These are phyloP conservation scores for Littorina saxatilis DNA, from an alignment of 1,140 invertebrate genomes.

Conservation along the genomic window DNA sequence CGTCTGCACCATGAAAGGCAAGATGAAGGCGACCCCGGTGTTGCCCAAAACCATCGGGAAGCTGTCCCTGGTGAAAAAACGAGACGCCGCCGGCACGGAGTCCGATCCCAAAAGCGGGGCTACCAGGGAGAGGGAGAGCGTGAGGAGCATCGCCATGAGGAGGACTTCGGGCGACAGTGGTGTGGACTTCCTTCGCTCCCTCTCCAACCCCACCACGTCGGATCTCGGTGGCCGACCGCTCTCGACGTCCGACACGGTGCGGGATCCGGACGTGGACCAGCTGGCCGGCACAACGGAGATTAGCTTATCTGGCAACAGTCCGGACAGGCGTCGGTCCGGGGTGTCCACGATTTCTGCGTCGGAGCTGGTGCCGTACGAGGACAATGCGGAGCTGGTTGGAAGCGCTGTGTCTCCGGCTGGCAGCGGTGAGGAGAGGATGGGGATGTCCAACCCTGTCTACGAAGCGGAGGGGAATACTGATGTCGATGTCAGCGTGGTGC, in stretches of 20 bases:
- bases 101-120: no score
- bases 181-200: slow-evolving; percentile 7
- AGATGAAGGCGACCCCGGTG: neutral
- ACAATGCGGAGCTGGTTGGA: neutral
- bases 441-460: slow-evolving; percentile 14
- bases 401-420: no score
- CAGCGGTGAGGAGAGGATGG: slow-evolving; percentile 10
- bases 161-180: neutral
- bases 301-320: neutral
- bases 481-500: neutral
- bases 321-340: neutral
- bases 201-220: neutral
- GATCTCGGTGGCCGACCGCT: neutral
- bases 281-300: neutral
- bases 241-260: neutral
- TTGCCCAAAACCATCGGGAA: slow-evolving; percentile 23
- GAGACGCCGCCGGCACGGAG: no score
- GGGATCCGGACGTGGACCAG: neutral
- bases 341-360: neutral
- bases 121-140: neutral
- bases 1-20: neutral
- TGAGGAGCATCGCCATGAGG: neutral
- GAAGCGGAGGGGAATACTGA: neutral
- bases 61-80: neutral
- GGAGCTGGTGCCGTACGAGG: slow-evolving; percentile 17